phyloP scores from a whole-genome alignment of 2,113 vertebrate species.

The Tragulus kanchil region DNA sequence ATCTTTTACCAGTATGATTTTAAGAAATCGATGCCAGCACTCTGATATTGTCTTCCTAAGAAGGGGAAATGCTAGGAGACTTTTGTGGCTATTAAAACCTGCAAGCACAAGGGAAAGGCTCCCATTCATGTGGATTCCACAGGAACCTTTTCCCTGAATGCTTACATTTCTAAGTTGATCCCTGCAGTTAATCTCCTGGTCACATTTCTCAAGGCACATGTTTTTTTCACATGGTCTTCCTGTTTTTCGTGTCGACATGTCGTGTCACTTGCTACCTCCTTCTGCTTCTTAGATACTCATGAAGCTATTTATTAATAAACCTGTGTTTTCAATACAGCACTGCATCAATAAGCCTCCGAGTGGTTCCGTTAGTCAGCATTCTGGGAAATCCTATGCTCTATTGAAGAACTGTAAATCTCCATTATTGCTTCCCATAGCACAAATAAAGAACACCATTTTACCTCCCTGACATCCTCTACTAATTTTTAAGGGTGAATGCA shows the following conservation, averaged over 20 bases:
- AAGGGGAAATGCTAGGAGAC: conserved; percentile 76
- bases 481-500: conserved; percentile 81
- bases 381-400: conserved; percentile 89
- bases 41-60: conserved; percentile 84
- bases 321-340: conserved; percentile 82
- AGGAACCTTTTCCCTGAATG: conserved; percentile 79
- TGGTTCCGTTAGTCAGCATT: conserved; percentile 89
- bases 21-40: conserved; percentile 66
- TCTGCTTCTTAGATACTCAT: conserved; percentile 67
- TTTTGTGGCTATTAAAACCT: conserved; percentile 82
- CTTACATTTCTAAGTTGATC: conserved; percentile 78
- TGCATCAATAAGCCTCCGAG: conserved; percentile 86
- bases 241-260: not conserved
- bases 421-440: conserved; percentile 90
- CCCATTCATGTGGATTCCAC: conserved; percentile 76
- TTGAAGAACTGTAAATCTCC: conserved; percentile 91
- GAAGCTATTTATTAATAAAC: conserved; percentile 89
- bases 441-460: conserved; percentile 85
- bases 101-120: conserved; percentile 84
- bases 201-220: conserved; percentile 73
- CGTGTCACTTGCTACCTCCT: conserved; percentile 20
- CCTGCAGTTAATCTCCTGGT: conserved; percentile 79
- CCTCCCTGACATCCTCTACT: conserved; percentile 58
- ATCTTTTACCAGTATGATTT: conserved; percentile 52
- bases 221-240: not conserved